phyloP scores from a whole-genome alignment of 2,888 invertebrate species.

The Hirtodrosophila histrioides region DNA sequence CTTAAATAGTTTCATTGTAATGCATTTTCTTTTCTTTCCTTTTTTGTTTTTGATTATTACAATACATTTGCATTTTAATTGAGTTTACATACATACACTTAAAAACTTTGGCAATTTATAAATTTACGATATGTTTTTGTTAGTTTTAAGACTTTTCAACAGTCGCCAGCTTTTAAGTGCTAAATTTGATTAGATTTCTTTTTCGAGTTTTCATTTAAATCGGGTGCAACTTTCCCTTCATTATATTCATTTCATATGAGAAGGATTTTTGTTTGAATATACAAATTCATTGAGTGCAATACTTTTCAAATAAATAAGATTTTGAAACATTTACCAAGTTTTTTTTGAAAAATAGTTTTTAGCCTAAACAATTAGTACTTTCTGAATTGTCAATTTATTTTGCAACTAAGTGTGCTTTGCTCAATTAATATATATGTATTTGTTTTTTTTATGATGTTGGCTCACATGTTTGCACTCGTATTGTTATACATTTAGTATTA shows the following conservation, averaged over 20 bases:
- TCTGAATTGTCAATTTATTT: background rate
- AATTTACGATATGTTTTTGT: conserved; percentile 84
- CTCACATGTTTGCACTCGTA: conserved; percentile 16
- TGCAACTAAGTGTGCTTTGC: conserved; percentile 17
- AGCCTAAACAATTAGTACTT: conserved; percentile 14
- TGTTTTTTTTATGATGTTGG: background rate
- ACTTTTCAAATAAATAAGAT: conserved; percentile 24
- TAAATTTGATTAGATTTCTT: conserved; percentile 57
- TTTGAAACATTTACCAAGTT: conserved; percentile 19
- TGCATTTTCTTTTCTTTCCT: conserved; percentile 2
- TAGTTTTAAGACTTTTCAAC: conserved; percentile 82
- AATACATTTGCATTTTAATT: conserved; percentile 31
- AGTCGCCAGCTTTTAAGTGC: conserved; percentile 73
- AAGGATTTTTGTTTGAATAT: conserved; percentile 12
- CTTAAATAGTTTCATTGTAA: conserved; percentile 31
- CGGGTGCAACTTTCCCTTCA: conserved; percentile 13
- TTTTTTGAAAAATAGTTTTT: conserved; percentile 17
- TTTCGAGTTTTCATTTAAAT: conserved; percentile 6
- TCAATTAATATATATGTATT: conserved; percentile 19
- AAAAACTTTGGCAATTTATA: conserved; percentile 84
- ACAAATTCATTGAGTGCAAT: conserved; percentile 44
- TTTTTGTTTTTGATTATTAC: conserved; percentile 12
- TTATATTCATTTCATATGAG: background rate
- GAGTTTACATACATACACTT: conserved; percentile 56
- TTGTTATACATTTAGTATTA: conserved; percentile 14